Evolutionary conservation across 1,140 invertebrate genomes (phyloP).

Genomic region (Tribolium madens): DNA sequence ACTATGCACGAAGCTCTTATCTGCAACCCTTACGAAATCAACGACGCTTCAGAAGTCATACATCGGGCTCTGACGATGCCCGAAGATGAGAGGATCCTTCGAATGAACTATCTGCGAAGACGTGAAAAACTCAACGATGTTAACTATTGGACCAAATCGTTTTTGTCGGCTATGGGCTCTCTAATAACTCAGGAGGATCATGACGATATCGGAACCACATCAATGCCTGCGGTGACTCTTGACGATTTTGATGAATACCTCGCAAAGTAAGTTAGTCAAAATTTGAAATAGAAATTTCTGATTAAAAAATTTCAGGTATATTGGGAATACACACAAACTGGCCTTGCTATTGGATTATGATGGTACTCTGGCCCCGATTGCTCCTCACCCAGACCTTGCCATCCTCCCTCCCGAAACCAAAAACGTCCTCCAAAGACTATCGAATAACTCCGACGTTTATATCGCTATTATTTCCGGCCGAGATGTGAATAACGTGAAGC

Average conservation of each 20-base stretch:
- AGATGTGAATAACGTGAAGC: constrained; percentile 88
- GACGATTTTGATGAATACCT: constrained; percentile 91
- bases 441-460: constrained; percentile 89
- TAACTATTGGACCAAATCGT: constrained; percentile 89
- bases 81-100: constrained; percentile 85
- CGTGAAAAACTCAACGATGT: constrained; percentile 88
- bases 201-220: constrained; percentile 83
- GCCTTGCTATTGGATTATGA: constrained; percentile 90
- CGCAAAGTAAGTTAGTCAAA: constrained; percentile 73
- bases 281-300: constrained; percentile 39
- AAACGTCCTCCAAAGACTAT: constrained; percentile 83
- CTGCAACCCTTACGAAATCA: constrained; percentile 91
- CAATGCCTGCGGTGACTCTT: constrained; percentile 86
- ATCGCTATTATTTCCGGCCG: constrained; percentile 90
- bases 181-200: constrained; percentile 76
- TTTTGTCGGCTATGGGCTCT: constrained; percentile 88
- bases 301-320: constrained; percentile 72
- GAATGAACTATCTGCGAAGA: constrained; percentile 87
- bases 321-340: constrained; percentile 86
- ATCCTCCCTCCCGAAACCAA: constrained; percentile 87
- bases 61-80: constrained; percentile 90
- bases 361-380: constrained; percentile 89
- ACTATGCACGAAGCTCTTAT: constrained; percentile 90
- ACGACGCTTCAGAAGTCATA: constrained; percentile 87
- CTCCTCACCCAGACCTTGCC: constrained; percentile 89